phyloP scores from a whole-genome alignment of 2,888 invertebrate species.

The Globia sparganii region DNA sequence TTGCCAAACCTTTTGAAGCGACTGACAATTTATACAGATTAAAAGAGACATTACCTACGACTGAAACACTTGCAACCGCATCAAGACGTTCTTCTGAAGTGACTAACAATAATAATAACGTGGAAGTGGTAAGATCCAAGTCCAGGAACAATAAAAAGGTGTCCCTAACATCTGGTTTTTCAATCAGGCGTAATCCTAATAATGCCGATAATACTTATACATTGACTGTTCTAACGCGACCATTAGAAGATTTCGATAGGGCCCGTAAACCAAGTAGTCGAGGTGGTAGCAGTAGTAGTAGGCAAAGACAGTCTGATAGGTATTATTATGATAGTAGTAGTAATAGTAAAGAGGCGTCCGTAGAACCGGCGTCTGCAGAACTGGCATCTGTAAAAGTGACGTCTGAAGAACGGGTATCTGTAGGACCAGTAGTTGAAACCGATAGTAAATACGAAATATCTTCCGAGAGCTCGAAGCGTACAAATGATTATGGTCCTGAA shows the following conservation, averaged over 20 bases:
- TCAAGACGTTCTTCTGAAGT: conserved; percentile 75
- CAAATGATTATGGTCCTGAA: conserved; percentile 74
- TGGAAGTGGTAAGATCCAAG: conserved; percentile 76
- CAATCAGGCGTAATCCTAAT: conserved; percentile 84
- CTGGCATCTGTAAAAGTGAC: conserved; percentile 56
- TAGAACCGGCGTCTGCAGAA: conserved; percentile 56
- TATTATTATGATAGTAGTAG: conserved; percentile 75
- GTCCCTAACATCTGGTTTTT: conserved; percentile 88
- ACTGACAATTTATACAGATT: conserved; percentile 85
- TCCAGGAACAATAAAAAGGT: conserved; percentile 80
- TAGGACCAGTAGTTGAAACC: conserved; percentile 61
- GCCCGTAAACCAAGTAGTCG: conserved; percentile 54
- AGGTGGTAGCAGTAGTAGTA: conserved; percentile 59
- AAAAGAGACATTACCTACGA: conserved; percentile 80
- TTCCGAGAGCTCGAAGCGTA: conserved; percentile 70
- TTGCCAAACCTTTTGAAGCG: conserved; percentile 88
- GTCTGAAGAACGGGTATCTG: conserved; percentile 59
- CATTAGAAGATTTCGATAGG: conserved; percentile 78
- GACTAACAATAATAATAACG: conserved; percentile 80
- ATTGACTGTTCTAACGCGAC: conserved; percentile 84
- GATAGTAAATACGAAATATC: conserved; percentile 64
- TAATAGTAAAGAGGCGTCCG: conserved; percentile 71
- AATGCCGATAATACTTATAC: conserved; percentile 86
- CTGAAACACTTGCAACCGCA: conserved; percentile 77
- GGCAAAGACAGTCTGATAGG: conserved; percentile 71